phyloP scores from a whole-genome alignment of 2,888 invertebrate species.

The Rhaphigaster nebulosa region DNA sequence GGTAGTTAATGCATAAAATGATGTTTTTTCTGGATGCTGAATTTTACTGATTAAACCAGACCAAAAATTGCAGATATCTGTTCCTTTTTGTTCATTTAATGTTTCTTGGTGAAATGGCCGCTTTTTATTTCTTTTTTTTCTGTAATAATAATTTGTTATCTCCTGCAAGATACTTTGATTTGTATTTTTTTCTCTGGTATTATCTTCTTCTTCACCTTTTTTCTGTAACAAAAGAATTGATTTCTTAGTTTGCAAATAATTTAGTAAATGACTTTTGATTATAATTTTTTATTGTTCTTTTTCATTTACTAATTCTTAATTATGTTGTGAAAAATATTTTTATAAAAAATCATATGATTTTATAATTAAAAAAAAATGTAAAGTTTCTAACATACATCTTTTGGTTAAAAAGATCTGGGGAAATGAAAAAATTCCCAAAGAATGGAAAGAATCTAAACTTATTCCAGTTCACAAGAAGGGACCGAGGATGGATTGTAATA shows the following conservation, averaged over 20 bases:
- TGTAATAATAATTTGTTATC: conserved; percentile 20
- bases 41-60: conserved; percentile 66
- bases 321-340: too few species aligned
- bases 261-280: not conserved
- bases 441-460: too few species aligned
- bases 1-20: conserved; percentile 38
- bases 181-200: not conserved
- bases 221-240: not conserved
- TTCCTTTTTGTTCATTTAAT: conserved; percentile 4
- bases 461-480: too few species aligned
- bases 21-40: conserved; percentile 36
- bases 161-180: not conserved
- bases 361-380: too few species aligned
- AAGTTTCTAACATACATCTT: too few species aligned
- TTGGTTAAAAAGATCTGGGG: too few species aligned
- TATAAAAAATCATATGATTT: too few species aligned
- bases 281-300: not conserved
- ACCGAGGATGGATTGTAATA: too few species aligned
- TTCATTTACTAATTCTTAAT: not conserved
- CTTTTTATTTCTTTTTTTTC: not conserved
- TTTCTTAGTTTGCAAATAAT: not conserved
- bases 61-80: conserved; percentile 58
- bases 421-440: too few species aligned
- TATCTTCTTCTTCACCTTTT: not conserved
- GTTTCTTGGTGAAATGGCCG: not conserved